Conservation (phyloP, 2,797 vertebrate species). For the Saxicola maurus region DNA sequence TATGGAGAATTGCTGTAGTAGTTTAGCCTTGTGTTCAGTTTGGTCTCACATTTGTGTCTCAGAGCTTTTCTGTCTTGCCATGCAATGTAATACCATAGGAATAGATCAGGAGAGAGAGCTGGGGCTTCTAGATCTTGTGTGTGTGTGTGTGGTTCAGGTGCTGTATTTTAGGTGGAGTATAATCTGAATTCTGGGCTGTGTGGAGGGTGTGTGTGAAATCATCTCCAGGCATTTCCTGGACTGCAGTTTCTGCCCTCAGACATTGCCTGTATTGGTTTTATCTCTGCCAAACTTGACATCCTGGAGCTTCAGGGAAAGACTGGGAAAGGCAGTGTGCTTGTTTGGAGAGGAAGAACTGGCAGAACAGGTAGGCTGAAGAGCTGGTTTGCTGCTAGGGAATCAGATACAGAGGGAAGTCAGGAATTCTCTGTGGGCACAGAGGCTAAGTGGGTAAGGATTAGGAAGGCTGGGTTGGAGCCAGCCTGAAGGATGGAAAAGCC, state of each 20-base stretch:
- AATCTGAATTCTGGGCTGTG: not conserved
- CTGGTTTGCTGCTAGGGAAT: not conserved
- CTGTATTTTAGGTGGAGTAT: not conserved
- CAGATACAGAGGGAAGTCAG: not conserved
- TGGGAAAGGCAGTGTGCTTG: not conserved
- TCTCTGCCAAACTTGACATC: not conserved
- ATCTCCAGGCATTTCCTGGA: too few relatives aligned
- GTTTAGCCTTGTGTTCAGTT: not conserved
- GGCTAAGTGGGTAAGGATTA: not conserved
- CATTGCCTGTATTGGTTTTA: not conserved
- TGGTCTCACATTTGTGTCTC: not conserved
- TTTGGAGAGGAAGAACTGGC: not conserved
- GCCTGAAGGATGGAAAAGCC: not conserved
- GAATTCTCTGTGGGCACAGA: not conserved
- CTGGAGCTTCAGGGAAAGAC: not conserved
- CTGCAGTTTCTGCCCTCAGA: too few relatives aligned
- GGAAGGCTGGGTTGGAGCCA: not conserved
- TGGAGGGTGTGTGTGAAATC: too few relatives aligned
- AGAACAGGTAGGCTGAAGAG: not conserved
- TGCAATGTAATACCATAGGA: not conserved
- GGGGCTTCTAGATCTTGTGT: not conserved
- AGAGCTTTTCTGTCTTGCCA: not conserved
- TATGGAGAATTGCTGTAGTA: not conserved
- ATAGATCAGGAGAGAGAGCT: not conserved
- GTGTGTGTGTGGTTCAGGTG: not conserved